A percentile compares a stretch with the other conserved stretches of the same genome.
Evolutionary conservation across 2,888 invertebrate genomes (phyloP).

Genomic region (Ophion obscuratus): DNA sequence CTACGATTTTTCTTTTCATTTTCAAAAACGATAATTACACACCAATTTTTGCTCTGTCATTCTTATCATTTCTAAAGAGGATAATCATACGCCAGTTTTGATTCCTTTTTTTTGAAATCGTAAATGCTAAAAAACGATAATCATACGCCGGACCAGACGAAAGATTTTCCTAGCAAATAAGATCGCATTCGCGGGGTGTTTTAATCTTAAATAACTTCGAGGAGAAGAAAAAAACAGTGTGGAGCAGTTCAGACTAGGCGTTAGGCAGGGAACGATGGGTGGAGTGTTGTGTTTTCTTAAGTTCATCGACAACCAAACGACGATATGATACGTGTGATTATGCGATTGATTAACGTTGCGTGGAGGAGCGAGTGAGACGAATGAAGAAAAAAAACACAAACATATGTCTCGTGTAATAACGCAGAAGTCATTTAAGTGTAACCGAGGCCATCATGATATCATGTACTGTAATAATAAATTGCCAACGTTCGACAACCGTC

Average conservation of each 20-base stretch:
- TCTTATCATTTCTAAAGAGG: not conserved
- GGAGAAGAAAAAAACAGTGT: not conserved
- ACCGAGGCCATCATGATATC: conserved; percentile 76
- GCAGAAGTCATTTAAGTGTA: conserved; percentile 71
- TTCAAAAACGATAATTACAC: not conserved
- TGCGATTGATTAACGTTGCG: conserved; percentile 35
- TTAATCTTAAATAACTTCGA: conserved; percentile 15
- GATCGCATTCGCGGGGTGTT: conserved; percentile 44
- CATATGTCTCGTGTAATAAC: conserved; percentile 54
- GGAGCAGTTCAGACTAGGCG: conserved; percentile 27
- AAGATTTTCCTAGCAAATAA: conserved; percentile 53
- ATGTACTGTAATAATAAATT: conserved; percentile 75
- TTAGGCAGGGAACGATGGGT: conserved; percentile 39
- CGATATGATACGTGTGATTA: conserved; percentile 31
- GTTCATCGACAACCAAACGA: conserved; percentile 47
- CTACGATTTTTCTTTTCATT: conserved; percentile 31
- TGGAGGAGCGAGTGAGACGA: not conserved
- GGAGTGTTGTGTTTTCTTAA: conserved; percentile 58
- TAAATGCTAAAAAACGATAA: conserved; percentile 26
- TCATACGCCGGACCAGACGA: conserved; percentile 51
- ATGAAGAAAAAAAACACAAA: not conserved
- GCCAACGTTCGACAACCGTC: conserved; percentile 50
- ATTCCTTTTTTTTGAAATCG: conserved; percentile 10
- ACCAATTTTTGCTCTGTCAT: too few relatives aligned
- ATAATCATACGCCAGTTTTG: not conserved